Evolutionary conservation across 2,888 invertebrate species (phyloP), one percentile per base, ranked within the genome.

Genomic region (Nasonovia ribisnigri): DNA sequence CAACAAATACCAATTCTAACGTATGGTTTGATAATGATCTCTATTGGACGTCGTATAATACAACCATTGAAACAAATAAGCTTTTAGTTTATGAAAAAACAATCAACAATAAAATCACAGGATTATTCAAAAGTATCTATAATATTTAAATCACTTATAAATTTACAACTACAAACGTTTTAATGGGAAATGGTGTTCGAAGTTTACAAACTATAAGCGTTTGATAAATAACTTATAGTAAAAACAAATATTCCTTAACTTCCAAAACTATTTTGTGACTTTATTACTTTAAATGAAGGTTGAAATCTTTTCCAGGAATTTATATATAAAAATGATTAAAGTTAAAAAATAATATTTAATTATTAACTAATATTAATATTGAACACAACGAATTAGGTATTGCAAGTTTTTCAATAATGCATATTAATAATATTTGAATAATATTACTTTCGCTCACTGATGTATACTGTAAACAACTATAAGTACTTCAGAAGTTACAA

Each of bases 231-330:
- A 46, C 60, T 57, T 57, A 3, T 13, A 16, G 13, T 43, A 29
- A 57, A 57, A 88, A 43, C 43, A 60, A 60, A n/a, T 89, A 77
- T 67, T 67, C 20, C 8, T 24, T 46, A 60, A 60, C 60, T 60
- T 90, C 42, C n/a, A 90, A 46, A 60, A 90, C 42, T 36, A 51
- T 90, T 77, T 77, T 48, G 36, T 60, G 77, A 90, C 90, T 90
- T 77, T 26, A 29, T 3, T 11, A 42, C 36, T 90, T 77, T 90
- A 42, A 24, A 51, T 16, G 1, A 26, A 36, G n/a, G 36, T 67
- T 48, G 0, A 51, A 26, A 36, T 20, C 26, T 51, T 90, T 77
- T 51, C 46, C 6, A 51, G n/a, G 36, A 20, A 20, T 24, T 48
- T 36, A 51, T 60, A 51, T 60, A 67, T 46, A 67, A n/a, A 67